These are phyloP conservation scores for Danio tinwini DNA, from an alignment of 2,797 vertebrate genomes.

Conservation along the genomic window DNA sequence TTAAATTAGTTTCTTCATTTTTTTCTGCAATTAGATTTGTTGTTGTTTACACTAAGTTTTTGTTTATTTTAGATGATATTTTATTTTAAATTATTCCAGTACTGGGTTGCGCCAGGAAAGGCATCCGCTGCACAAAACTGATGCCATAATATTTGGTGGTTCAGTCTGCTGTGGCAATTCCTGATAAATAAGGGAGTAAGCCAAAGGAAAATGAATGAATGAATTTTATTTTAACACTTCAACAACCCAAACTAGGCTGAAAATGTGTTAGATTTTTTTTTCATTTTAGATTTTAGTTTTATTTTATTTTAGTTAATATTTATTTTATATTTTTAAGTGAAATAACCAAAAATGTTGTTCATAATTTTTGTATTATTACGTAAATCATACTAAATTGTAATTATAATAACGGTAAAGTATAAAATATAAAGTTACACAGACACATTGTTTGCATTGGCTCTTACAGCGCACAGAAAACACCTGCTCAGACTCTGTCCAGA, in stretches of 20 bases:
- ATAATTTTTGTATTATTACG: too few species aligned
- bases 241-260: too few species aligned
- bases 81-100: background rate
- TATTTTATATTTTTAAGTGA: background rate
- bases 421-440: constrained; percentile 14
- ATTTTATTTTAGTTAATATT: background rate
- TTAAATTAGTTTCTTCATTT: too few species aligned
- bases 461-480: constrained; percentile 8
- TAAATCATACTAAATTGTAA: background rate
- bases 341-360: too few species aligned
- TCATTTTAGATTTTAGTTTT: background rate
- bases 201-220: too few species aligned
- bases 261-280: background rate
- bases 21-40: too few species aligned
- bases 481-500: constrained; percentile 48
- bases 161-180: too few species aligned
- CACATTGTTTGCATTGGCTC: constrained; percentile 40
- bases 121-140: too few species aligned
- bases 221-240: background rate
- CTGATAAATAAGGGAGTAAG: too few species aligned
- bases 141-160: too few species aligned
- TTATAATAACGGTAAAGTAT: background rate
- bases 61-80: background rate
- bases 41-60: too few species aligned
- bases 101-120: too few species aligned